Percentiles rank a stretch among this genome's conserved stretches.
These are phyloP conservation scores for Metalampra italica DNA, from an alignment of 2,888 invertebrate genomes.

Conservation along the genomic window DNA sequence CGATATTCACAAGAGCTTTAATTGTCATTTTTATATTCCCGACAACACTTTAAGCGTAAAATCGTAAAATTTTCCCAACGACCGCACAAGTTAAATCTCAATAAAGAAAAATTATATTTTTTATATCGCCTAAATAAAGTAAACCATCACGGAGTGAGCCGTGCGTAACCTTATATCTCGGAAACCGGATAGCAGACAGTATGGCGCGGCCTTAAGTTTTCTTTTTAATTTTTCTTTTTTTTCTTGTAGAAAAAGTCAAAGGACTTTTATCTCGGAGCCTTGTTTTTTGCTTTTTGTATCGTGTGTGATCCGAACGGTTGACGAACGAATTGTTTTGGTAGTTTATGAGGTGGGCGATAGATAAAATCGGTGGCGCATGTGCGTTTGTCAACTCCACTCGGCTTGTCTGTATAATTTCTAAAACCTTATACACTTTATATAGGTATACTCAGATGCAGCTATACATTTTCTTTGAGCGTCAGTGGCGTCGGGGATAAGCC, in stretches of 20 bases:
- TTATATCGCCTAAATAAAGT: slow-evolving; percentile 42
- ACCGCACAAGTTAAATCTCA: slow-evolving; percentile 44
- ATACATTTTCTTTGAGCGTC: too few relatives aligned
- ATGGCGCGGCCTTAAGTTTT: slow-evolving; percentile 72
- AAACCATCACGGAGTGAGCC: slow-evolving; percentile 47
- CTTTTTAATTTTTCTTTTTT: slow-evolving; percentile 56
- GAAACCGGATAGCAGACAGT: slow-evolving; percentile 78
- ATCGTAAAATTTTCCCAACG: slow-evolving; percentile 29
- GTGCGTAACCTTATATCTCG: slow-evolving; percentile 65
- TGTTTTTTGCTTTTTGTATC: slow-evolving; percentile 48
- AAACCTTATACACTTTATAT: too few relatives aligned
- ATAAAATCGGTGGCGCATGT: slow-evolving; percentile 29
- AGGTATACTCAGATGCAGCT: too few relatives aligned
- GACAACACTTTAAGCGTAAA: slow-evolving; percentile 5
- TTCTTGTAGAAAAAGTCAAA: slow-evolving; percentile 55
- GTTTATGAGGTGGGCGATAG: slow-evolving; percentile 27
- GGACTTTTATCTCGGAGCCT: slow-evolving; percentile 55
- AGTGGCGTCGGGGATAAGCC: too few relatives aligned
- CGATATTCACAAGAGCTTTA: neutral
- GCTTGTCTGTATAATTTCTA: neutral
- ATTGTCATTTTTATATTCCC: neutral
- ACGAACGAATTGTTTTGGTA: slow-evolving; percentile 55
- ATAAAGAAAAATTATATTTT: slow-evolving; percentile 61
- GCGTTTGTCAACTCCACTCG: slow-evolving; percentile 24
- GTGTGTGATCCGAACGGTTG: slow-evolving; percentile 60